Percentiles rank a stretch among this genome's conserved stretches.
Conservation (phyloP, 64 coral and sea anemone genomes). For the Cladopsammia gracilis region DNA sequence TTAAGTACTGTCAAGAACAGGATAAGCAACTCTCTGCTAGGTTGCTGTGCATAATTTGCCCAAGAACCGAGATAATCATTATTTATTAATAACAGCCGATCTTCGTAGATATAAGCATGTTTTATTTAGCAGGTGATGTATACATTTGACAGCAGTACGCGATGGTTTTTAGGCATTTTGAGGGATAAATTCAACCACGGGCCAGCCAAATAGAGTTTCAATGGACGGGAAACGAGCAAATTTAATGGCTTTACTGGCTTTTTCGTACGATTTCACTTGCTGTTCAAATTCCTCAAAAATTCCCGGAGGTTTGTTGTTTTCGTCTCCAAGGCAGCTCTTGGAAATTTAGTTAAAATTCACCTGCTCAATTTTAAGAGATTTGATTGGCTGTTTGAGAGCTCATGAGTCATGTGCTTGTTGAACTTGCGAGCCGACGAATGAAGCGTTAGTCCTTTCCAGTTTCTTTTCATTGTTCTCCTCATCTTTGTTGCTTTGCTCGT, state of each 20-base stretch:
- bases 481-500: too few relatives aligned
- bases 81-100: conserved; percentile 47
- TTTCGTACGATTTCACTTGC: neutral
- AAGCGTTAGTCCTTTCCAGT: neutral
- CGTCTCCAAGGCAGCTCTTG: neutral
- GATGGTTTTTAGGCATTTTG: neutral
- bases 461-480: too few relatives aligned
- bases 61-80: conserved; percentile 9
- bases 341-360: neutral
- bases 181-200: neutral
- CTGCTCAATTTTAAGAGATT: conserved; percentile 18
- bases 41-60: conserved; percentile 37
- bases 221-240: neutral
- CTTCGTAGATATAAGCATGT: neutral
- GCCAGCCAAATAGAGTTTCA: neutral
- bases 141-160: neutral
- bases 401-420: neutral
- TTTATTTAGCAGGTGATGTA: conserved; percentile 10
- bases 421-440: too few relatives aligned
- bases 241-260: neutral
- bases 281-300: neutral
- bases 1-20: neutral
- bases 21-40: neutral
- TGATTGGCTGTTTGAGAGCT: neutral
- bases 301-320: conserved; percentile 1